Evolutionary conservation across 1,140 invertebrate genomes (phyloP).

Genomic region (Calosoma granatense): DNA sequence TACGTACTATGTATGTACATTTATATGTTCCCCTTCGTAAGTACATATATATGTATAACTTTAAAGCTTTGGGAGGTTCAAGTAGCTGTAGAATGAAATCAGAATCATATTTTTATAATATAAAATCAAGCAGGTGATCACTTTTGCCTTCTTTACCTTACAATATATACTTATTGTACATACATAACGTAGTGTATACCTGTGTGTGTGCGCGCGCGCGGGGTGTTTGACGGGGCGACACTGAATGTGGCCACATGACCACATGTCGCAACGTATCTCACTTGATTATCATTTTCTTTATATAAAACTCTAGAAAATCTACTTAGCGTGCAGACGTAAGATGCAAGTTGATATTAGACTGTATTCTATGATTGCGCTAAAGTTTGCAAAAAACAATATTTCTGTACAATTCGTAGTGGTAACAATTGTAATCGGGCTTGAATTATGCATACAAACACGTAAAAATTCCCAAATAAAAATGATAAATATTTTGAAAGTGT

Average conservation of each 20-base stretch:
- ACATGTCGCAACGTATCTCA: no score
- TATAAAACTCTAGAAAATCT: no score
- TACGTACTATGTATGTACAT: conserved; percentile 3
- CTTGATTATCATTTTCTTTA: no score
- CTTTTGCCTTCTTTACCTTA: conserved; percentile 8
- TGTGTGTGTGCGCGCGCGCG: conserved; percentile 6
- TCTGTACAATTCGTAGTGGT: no score
- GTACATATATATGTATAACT: not conserved
- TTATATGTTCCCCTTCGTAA: not conserved
- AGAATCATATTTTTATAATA: not conserved
- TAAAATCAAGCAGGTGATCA: not conserved
- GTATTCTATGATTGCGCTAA: no score
- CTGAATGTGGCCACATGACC: no score
- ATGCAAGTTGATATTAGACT: no score
- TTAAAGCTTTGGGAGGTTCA: conserved; percentile 6
- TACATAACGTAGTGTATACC: conserved; percentile 10
- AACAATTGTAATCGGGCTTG: no score
- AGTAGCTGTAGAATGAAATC: not conserved
- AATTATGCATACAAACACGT: conserved; percentile 10
- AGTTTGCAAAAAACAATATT: no score
- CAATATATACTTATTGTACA: not conserved
- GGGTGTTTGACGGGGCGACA: no score
- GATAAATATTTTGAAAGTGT: not conserved
- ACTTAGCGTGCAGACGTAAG: no score
- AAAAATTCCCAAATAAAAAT: conserved; percentile 16